A percentile compares a stretch with the other conserved stretches of the same genome.
Conservation (phyloP, 2,113 vertebrate genomes). For the Lepus americanus region DNA sequence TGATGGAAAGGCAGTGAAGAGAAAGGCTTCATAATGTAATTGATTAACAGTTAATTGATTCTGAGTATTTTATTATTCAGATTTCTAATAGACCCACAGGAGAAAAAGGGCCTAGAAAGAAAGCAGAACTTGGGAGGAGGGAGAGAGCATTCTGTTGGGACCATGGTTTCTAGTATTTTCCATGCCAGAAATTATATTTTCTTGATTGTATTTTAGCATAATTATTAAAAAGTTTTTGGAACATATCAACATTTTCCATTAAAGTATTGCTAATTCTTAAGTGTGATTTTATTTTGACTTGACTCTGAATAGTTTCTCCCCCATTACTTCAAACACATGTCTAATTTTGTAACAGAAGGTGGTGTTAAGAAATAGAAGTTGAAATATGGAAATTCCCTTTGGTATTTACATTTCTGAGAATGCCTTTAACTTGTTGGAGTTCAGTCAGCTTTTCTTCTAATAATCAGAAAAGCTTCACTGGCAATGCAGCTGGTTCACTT, state of each 20-base stretch:
- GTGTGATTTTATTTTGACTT: conserved; percentile 53
- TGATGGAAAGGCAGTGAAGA: not conserved
- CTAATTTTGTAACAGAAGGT: conserved; percentile 30
- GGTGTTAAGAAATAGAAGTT: conserved; percentile 46
- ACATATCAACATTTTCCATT: conserved; percentile 5
- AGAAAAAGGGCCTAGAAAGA: not conserved
- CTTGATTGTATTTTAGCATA: not conserved
- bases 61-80: conserved; percentile 22
- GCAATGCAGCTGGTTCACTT: conserved; percentile 62
- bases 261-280: conserved; percentile 6
- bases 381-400: conserved; percentile 53
- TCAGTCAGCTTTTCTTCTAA: conserved; percentile 68
- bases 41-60: not conserved
- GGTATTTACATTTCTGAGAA: conserved; percentile 47
- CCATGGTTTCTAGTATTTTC: not conserved
- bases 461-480: conserved; percentile 57
- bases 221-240: conserved; percentile 6
- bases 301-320: not conserved
- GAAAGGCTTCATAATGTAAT: not conserved
- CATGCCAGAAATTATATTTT: conserved; percentile 1
- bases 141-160: not conserved
- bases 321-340: not conserved
- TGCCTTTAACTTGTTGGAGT: conserved; percentile 49
- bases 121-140: not conserved
- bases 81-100: not conserved